Evolutionary conservation across 2,113 vertebrate genomes (phyloP).

Genomic region (Oplegnathus fasciatus): DNA sequence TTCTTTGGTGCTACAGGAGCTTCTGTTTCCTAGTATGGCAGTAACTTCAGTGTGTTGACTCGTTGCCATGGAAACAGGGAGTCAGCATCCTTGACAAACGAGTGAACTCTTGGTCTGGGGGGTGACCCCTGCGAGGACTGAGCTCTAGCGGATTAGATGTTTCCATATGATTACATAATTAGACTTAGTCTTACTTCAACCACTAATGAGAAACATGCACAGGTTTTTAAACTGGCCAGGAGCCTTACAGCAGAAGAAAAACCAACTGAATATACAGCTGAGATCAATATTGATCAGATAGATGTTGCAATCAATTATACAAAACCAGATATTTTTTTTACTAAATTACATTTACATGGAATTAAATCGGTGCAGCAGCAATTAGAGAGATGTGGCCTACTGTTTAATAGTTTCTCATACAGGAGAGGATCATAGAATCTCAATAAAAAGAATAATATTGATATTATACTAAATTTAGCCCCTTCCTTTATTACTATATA

Average conservation of each 20-base stretch:
- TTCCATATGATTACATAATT: constrained; percentile 57
- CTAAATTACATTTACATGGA: neutral
- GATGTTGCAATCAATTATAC: neutral
- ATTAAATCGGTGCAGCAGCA: neutral
- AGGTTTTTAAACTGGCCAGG: neutral
- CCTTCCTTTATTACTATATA: neutral
- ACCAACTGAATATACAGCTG: neutral
- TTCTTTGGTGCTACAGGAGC: constrained; percentile 35
- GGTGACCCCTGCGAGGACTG: constrained; percentile 46
- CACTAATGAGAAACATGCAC: constrained; percentile 16
- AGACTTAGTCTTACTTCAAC: constrained; percentile 3
- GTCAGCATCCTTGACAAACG: constrained; percentile 60
- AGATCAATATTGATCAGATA: neutral
- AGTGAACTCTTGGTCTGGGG: constrained; percentile 48
- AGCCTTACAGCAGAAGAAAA: neutral
- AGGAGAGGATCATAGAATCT: neutral
- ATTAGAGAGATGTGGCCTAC: neutral
- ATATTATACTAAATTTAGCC: neutral
- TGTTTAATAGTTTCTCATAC: neutral
- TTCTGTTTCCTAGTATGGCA: constrained; percentile 76
- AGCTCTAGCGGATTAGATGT: constrained; percentile 54
- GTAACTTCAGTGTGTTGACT: constrained; percentile 43
- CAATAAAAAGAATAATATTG: neutral
- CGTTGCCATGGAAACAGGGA: constrained; percentile 62
- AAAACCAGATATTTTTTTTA: neutral